phyloP scores from a whole-genome alignment of 2,888 invertebrate species.

The Himalopsyche japonica region DNA sequence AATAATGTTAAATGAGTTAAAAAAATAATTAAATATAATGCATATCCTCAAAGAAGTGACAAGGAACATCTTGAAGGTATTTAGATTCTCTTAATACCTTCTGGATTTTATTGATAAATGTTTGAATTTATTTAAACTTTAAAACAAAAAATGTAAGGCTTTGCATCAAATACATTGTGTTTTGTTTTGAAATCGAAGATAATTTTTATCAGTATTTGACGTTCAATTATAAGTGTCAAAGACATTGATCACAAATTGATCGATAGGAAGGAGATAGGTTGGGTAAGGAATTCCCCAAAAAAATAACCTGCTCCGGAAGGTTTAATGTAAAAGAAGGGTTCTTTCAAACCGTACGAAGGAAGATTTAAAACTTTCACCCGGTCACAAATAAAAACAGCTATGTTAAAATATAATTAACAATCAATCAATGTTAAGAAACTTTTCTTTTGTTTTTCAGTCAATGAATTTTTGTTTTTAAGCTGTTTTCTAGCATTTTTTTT shows the following conservation, averaged over 20 bases:
- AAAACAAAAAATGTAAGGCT: no score
- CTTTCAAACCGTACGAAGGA: background rate
- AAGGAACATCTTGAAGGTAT: no score
- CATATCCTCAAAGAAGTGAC: no score
- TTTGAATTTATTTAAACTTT: no score
- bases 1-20: no score
- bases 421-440: background rate
- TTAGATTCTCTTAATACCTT: no score
- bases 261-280: background rate
- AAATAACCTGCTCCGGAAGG: background rate
- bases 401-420: background rate
- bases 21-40: no score
- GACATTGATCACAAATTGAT: background rate
- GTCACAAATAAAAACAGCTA: background rate
- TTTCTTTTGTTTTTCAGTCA: background rate
- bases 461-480: background rate
- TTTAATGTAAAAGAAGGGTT: background rate
- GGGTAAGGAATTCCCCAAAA: background rate
- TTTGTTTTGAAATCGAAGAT: background rate
- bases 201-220: background rate
- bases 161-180: background rate
- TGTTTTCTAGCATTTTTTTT: no score
- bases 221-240: background rate
- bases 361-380: background rate
- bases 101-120: no score